Base-by-base conservation (phyloP, 2,888 invertebrate genomes). In the Netelia inedita region DNA sequence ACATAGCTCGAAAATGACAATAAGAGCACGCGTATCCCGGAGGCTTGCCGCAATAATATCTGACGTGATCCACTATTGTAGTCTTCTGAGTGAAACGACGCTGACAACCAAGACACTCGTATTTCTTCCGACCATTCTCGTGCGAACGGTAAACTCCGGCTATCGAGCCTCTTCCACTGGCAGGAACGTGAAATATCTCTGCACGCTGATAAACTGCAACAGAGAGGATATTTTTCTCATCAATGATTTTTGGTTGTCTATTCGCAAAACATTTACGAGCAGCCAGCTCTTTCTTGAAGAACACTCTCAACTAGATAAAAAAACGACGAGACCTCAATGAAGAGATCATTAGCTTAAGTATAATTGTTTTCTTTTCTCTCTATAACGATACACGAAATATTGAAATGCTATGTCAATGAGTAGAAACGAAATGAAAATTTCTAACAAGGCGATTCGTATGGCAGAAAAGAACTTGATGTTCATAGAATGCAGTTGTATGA, bases 1-100 rank as follows among this genome's bases (percentile, higher is more conserved):
- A 84, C 28, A 68, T 82, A 9, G 87, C 85, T 14, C 81, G 85
- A 76, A 85, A 85, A 14, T 78, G 79, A 53, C 87, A 87, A 59
- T 81, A 73, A 9, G 89, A 88, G 80, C 91, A 91, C 19, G 88
- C 86, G 71, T 89, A 88, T 71, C 89, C 87, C n/a, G 89, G 90
- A 46, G 89, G 88, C 73, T 89, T 88, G 5, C 91, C 91, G 82
- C 92, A 92, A 78, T 91, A 92, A 75, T 89, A 90, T 79, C 89
- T 91, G 69, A 91, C 87, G 85, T 93, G 93, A 76, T 85, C 85
- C 46, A 87, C 89, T 69, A 90, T 87, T 82, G 90, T 91, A 0
- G 87, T 79, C 71, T 89, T 89, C 85, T 90, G 86, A 0, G 89
- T 88, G 68, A 90, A 91, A 21, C 89, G 89, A 11, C 88, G 88